Evolutionary conservation across 23 tunicate species (phyloP).

Genomic region (Botrylloides violaceus): DNA sequence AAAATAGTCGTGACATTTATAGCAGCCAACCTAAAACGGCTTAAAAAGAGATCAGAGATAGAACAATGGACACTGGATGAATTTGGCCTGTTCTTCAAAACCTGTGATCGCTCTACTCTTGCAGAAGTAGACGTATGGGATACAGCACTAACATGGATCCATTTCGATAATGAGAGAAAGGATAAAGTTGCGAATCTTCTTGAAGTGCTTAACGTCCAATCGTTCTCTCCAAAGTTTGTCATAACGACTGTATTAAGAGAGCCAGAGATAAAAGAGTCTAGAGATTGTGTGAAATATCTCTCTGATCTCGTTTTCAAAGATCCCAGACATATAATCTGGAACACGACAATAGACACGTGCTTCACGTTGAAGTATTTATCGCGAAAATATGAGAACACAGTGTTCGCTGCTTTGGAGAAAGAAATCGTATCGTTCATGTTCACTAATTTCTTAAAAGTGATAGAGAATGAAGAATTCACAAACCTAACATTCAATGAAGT

Average conservation of each 20-base stretch:
- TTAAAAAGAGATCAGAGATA: constrained; percentile 1
- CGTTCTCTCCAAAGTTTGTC: background rate
- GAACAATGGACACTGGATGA: constrained; percentile 6
- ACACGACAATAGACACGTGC: background rate
- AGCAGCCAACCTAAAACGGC: background rate
- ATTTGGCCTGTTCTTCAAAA: constrained; percentile 6
- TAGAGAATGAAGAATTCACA: constrained; percentile 1
- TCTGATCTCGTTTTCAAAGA: background rate
- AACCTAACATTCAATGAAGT: background rate
- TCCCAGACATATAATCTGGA: constrained; percentile 8
- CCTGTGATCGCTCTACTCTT: background rate
- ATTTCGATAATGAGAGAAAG: background rate
- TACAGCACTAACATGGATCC: background rate
- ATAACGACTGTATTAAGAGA: background rate
- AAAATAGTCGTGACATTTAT: background rate
- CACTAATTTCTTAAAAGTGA: constrained; percentile 6
- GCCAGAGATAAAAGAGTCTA: background rate
- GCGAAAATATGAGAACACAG: constrained; percentile 3
- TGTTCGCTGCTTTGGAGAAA: background rate
- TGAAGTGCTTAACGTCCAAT: background rate
- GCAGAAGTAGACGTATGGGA: constrained; percentile 6
- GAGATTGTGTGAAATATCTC: background rate
- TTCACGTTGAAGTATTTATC: constrained; percentile 9
- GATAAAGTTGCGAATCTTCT: background rate
- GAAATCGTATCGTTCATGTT: background rate